Conservation (phyloP, 2,888 invertebrate genomes). For the Phyllotreta cruciferae region DNA sequence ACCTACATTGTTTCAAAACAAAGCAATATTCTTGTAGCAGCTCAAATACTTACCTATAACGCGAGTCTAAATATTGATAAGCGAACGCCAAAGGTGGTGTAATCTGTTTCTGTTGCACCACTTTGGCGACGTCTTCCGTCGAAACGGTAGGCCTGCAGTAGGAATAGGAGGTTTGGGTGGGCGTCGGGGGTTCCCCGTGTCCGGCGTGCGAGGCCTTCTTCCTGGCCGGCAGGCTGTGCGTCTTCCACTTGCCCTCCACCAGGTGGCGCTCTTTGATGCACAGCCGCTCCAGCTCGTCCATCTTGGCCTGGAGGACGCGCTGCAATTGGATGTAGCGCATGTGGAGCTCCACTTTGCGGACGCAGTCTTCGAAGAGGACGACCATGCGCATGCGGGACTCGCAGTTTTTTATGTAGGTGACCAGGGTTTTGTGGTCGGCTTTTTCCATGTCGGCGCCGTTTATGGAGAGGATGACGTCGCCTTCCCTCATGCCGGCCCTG, state of each 20-base stretch:
- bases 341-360: constrained; percentile 91
- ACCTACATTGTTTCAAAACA: too few species aligned
- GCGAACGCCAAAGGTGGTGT: constrained; percentile 57
- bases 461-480: constrained; percentile 95
- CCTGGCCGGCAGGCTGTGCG: constrained; percentile 85
- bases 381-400: constrained; percentile 94
- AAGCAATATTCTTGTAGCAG: too few species aligned
- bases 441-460: constrained; percentile 96
- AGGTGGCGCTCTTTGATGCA: constrained; percentile 83
- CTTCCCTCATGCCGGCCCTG: constrained; percentile 92
- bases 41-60: constrained; percentile 66
- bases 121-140: constrained; percentile 76
- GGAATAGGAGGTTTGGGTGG: constrained; percentile 60
- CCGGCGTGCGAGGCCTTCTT: constrained; percentile 73
- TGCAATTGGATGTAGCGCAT: constrained; percentile 92
- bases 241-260: constrained; percentile 87
- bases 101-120: constrained; percentile 50
- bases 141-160: constrained; percentile 79
- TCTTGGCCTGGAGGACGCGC: constrained; percentile 81
- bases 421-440: constrained; percentile 91
- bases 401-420: constrained; percentile 90
- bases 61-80: constrained; percentile 72
- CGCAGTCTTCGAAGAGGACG: constrained; percentile 95
- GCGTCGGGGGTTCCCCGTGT: constrained; percentile 63
- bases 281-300: constrained; percentile 83